Percentiles rank a stretch among this genome's conserved stretches.
These are phyloP conservation scores for Tetramorium parvispinum DNA, from an alignment of 1,140 invertebrate genomes.

Conservation along the genomic window DNA sequence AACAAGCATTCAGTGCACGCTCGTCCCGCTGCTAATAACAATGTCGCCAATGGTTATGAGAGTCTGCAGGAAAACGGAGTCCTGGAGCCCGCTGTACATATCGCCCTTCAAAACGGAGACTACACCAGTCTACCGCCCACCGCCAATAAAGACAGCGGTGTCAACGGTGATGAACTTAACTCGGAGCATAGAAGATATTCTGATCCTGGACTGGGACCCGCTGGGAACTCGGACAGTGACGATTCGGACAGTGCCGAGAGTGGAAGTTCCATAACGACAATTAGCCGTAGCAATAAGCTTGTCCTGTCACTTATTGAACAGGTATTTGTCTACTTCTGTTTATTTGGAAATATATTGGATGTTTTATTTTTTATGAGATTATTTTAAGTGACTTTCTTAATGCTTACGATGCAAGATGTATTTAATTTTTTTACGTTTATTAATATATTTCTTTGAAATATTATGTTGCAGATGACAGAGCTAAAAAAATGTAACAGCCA, in stretches of 20 bases:
- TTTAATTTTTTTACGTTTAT: neutral
- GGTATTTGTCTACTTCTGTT: constrained; percentile 61
- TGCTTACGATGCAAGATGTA: neutral
- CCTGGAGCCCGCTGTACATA: constrained; percentile 80
- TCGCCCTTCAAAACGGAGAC: constrained; percentile 82
- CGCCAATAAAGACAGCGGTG: constrained; percentile 78
- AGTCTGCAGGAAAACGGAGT: constrained; percentile 77
- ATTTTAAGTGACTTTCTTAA: neutral
- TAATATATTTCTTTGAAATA: constrained; percentile 2
- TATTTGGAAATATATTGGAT: neutral
- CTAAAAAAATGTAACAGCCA: constrained; percentile 86
- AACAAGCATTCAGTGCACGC: constrained; percentile 55
- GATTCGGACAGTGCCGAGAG: constrained; percentile 81
- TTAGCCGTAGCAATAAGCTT: constrained; percentile 84
- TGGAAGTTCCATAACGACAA: constrained; percentile 82
- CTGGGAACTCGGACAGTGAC: constrained; percentile 82
- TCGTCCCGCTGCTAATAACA: constrained; percentile 59
- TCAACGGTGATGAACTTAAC: constrained; percentile 78
- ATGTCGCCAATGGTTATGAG: constrained; percentile 79
- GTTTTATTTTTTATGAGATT: neutral
- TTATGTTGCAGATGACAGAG: constrained; percentile 79
- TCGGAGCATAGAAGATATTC: constrained; percentile 85
- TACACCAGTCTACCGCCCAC: constrained; percentile 86
- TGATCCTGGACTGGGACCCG: constrained; percentile 86
- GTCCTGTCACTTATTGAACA: constrained; percentile 85